A percentile compares a stretch with the other conserved stretches of the same genome.
Evolutionary conservation across 2,888 invertebrate genomes (phyloP).

Genomic region (Tetheella fluctuosa): DNA sequence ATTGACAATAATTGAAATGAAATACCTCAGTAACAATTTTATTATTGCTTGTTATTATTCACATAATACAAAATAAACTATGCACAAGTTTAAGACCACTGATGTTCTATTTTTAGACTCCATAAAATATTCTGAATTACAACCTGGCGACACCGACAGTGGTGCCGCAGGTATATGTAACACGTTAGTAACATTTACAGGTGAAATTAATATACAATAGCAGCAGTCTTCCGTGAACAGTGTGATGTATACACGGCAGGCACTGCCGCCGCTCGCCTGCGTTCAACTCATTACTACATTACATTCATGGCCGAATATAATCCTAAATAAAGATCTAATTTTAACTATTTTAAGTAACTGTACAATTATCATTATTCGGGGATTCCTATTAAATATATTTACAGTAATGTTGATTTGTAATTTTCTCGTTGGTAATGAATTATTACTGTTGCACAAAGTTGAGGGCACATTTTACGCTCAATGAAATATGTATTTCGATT

Average conservation of each 20-base stretch:
- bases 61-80: slow-evolving; percentile 88
- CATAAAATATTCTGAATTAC: slow-evolving; percentile 72
- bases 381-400: slow-evolving; percentile 70
- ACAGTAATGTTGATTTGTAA: slow-evolving; percentile 56
- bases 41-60: slow-evolving; percentile 87
- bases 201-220: slow-evolving; percentile 65
- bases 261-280: background rate
- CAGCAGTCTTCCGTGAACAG: slow-evolving; percentile 61
- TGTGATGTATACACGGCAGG: slow-evolving; percentile 63
- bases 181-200: slow-evolving; percentile 54
- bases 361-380: slow-evolving; percentile 67
- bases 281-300: slow-evolving; percentile 57
- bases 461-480: background rate
- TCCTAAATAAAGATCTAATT: slow-evolving; percentile 56
- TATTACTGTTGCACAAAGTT: background rate
- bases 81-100: slow-evolving; percentile 85
- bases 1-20: slow-evolving; percentile 38
- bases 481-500: background rate
- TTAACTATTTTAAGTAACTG: slow-evolving; percentile 66
- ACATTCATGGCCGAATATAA: slow-evolving; percentile 69
- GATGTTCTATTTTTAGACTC: slow-evolving; percentile 69
- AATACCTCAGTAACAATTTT: slow-evolving; percentile 84
- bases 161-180: slow-evolving; percentile 35
- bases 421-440: slow-evolving; percentile 34
- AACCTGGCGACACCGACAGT: slow-evolving; percentile 54